Base-by-base conservation (phyloP, 30 jellyfish, hydroid and myxozoan genomes). In the Aurelia coerulea region DNA sequence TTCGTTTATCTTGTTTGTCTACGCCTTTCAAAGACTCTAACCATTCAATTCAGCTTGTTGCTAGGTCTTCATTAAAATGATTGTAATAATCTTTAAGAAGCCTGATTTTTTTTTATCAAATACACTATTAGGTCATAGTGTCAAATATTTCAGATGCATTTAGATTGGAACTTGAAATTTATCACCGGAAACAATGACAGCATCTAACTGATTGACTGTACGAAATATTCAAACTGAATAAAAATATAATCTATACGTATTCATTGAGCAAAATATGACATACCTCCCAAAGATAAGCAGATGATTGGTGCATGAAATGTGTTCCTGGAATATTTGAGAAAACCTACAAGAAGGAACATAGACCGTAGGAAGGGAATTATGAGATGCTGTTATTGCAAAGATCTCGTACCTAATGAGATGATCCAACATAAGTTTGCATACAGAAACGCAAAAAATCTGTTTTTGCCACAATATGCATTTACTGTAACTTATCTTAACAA, bases 251-350 rank as follows among this genome's bases (percentile, higher is more conserved):
- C 14, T 1, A 42, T 42, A 42, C 53, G 6, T 46, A 6, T 46
- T 46, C 15, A 46, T 4, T 7, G 14, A 46, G 56, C 56, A 4
- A 8, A 46, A 46, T 1, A 14, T 9, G 35, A 60, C 70, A 60
- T 17, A 60, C 70, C 70, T 60, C 70, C 31, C 70, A 60, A 60
- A 60, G 35, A 13, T 17, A 60, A 23, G 35, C 35, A 17, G 74
- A 52, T 39, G 64, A 18, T n/a, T 11, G 31, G 7, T 56, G 34
- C 74, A 10, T 17, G 64, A 75, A 75, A 54, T 75, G 86, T 19
- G 58, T 29, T 58, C 86, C 86, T 56, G 86, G 86, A 33, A 33
- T 53, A 53, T 2, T 29, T 75, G 62, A 56, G 60, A 75, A 75
- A 42, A 75, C 64, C 86, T 75, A 65, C 70, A 15, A 58, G 31